Conservation (phyloP, 2,797 vertebrate species). For the Phylloscopus collybita region DNA sequence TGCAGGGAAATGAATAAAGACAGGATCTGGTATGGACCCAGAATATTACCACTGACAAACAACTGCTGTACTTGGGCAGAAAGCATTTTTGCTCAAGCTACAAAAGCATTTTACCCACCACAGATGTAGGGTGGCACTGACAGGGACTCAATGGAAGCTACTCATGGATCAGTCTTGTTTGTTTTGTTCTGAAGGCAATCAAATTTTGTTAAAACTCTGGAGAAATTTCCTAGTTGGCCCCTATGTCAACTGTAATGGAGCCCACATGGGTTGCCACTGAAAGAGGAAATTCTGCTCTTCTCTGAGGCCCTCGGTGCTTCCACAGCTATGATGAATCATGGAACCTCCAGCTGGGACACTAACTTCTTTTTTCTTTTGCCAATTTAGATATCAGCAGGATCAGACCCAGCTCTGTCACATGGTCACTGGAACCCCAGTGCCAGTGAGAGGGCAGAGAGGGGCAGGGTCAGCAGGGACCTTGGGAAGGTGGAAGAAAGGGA, state of each 20-base stretch:
- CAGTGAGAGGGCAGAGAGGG: background rate
- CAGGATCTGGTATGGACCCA: background rate
- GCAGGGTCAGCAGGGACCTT: background rate
- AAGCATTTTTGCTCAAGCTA: background rate
- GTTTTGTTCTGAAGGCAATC: background rate
- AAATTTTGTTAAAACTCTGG: background rate
- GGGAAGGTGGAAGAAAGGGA: background rate
- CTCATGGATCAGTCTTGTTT: background rate
- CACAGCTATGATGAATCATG: background rate
- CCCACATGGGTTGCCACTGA: background rate
- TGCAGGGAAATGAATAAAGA: background rate
- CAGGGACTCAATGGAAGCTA: background rate
- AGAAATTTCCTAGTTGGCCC: background rate
- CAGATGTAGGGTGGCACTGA: background rate
- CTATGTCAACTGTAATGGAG: background rate
- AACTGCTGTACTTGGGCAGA: background rate
- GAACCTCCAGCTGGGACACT: background rate
- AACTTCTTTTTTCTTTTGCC: conserved; percentile 21
- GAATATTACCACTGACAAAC: background rate
- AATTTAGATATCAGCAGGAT: background rate
- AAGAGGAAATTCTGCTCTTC: background rate
- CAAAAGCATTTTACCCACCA: background rate
- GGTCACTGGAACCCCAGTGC: background rate
- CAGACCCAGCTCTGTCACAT: background rate
- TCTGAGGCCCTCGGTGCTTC: background rate